Percentiles rank a stretch among this genome's conserved stretches.
Conservation (phyloP, 2,888 invertebrate species). For the Drosophila rellima region DNA sequence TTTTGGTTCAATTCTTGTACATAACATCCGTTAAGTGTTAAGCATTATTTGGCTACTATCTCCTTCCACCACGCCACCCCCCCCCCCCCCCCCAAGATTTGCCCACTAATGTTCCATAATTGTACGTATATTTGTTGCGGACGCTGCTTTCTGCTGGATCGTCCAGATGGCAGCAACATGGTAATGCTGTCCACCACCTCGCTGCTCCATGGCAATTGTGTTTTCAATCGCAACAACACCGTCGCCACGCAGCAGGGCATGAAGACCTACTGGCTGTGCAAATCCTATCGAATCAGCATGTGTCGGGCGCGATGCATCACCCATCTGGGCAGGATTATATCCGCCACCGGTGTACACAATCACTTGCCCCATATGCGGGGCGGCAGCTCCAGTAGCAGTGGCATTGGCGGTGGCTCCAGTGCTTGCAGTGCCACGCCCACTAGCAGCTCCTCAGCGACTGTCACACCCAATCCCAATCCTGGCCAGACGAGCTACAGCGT, state of each 20-base stretch:
- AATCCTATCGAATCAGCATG: conserved; percentile 86
- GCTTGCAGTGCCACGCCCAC: conserved; percentile 20
- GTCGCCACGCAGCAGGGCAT: conserved; percentile 86
- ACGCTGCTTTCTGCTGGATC: conserved; percentile 34
- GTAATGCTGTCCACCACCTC: conserved; percentile 86
- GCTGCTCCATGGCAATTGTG: conserved; percentile 85
- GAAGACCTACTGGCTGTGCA: conserved; percentile 86
- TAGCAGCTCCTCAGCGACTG: conserved; percentile 29
- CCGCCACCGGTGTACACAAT: conserved; percentile 86
- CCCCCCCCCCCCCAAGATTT: conserved; percentile 36
- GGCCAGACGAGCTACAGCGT: conserved; percentile 52
- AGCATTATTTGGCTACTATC: conserved; percentile 37
- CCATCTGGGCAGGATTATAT: conserved; percentile 85
- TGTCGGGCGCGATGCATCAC: conserved; percentile 86
- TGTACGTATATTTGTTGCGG: conserved; percentile 74
- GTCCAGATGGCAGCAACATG: conserved; percentile 84
- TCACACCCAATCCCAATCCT: conserved; percentile 56
- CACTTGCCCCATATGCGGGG: conserved; percentile 85
- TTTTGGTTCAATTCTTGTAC: conserved; percentile 48
- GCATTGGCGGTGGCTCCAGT: conserved; percentile 10
- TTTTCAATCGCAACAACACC: conserved; percentile 86
- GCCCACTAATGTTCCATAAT: conserved; percentile 76
- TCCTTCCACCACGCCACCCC: conserved; percentile 27
- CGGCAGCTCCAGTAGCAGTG: conserved; percentile 24
- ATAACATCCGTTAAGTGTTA: conserved; percentile 63